Conservation (phyloP, 1,140 invertebrate species). For the Drosophila cardini region DNA sequence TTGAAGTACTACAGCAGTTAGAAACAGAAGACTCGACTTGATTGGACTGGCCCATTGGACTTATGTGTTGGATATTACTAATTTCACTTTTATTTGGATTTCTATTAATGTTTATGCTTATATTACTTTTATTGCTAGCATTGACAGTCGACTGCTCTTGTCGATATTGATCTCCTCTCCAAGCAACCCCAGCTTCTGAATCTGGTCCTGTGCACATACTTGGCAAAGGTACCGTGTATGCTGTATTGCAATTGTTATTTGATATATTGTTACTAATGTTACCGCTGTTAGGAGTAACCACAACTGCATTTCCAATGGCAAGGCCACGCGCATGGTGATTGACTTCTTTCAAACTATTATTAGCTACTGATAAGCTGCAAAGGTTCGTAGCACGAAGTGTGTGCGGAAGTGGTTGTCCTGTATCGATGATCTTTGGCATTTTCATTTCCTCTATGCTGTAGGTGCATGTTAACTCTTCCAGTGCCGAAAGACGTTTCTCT, state of each 20-base stretch:
- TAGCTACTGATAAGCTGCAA: slow-evolving; percentile 46
- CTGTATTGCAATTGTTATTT: slow-evolving; percentile 38
- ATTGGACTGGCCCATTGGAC: slow-evolving; percentile 48
- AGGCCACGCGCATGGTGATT: slow-evolving; percentile 44
- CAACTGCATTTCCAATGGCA: slow-evolving; percentile 20
- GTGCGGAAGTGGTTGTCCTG: slow-evolving; percentile 85
- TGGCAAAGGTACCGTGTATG: slow-evolving; percentile 53
- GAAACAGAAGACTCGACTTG: slow-evolving; percentile 24
- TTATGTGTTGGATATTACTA: slow-evolving; percentile 54
- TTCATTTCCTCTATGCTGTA: slow-evolving; percentile 86
- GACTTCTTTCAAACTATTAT: slow-evolving; percentile 62
- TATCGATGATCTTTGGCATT: slow-evolving; percentile 87
- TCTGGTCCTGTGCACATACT: slow-evolving; percentile 43
- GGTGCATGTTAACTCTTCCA: slow-evolving; percentile 84
- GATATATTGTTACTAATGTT: slow-evolving; percentile 47
- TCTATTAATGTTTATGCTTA: slow-evolving; percentile 24
- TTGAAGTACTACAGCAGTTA: slow-evolving; percentile 22
- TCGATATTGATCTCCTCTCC: slow-evolving; percentile 57
- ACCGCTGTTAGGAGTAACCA: slow-evolving; percentile 34
- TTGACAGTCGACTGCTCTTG: slow-evolving; percentile 49
- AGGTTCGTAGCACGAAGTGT: slow-evolving; percentile 77
- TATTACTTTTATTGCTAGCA: slow-evolving; percentile 51
- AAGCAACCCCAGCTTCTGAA: slow-evolving; percentile 49
- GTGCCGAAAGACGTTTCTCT: slow-evolving; percentile 86
- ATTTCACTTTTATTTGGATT: slow-evolving; percentile 59